phyloP scores from a whole-genome alignment of 2,113 vertebrate species.

The Alces alces region DNA sequence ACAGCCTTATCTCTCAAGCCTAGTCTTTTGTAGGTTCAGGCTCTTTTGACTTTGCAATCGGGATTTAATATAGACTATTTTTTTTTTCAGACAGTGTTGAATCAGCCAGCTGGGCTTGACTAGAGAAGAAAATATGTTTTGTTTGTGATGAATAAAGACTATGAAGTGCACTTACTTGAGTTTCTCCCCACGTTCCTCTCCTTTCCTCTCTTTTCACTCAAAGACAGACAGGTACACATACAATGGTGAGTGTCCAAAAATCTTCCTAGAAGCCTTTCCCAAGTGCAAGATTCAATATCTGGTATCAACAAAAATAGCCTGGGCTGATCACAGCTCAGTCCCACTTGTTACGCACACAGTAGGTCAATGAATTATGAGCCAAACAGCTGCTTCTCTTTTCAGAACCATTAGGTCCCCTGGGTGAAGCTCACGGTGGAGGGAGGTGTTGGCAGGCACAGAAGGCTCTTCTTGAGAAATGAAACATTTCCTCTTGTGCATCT shows the following conservation, averaged over 20 bases:
- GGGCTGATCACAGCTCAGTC: constrained; percentile 74
- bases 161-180: neutral
- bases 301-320: constrained; percentile 49
- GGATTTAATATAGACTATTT: neutral
- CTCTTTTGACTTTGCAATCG: neutral
- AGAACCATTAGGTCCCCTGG: constrained; percentile 73
- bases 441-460: constrained; percentile 72
- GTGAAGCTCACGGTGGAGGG: constrained; percentile 52
- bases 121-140: constrained; percentile 17
- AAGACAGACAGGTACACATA: neutral
- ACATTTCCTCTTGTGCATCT: constrained; percentile 77
- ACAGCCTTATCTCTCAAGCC: neutral
- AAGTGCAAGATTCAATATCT: neutral
- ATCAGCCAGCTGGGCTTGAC: neutral
- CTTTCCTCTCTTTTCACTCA: neutral
- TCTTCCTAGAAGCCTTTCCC: neutral
- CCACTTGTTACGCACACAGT: constrained; percentile 75
- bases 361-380: constrained; percentile 79
- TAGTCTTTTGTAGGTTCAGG: neutral
- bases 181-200: neutral
- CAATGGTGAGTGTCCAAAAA: neutral
- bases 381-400: constrained; percentile 78
- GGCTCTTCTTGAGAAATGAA: constrained; percentile 76
- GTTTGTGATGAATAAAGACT: constrained; percentile 10
- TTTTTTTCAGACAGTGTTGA: neutral